phyloP scores from a whole-genome alignment of 2,797 vertebrate species.

The Champsocephalus gunnari region DNA sequence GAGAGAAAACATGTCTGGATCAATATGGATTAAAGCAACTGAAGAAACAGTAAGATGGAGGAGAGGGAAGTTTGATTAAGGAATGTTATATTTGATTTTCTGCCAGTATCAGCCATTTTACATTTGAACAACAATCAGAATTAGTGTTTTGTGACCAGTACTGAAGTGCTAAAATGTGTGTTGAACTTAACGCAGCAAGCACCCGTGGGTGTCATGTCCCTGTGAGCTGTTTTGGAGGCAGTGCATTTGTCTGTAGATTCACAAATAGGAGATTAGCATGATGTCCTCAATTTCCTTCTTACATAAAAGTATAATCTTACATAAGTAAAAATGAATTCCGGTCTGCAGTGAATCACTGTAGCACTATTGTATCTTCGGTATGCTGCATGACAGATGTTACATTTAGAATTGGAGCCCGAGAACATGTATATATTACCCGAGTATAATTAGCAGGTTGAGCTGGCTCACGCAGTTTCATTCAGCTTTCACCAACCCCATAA shows the following conservation, averaged over 20 bases:
- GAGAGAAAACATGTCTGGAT: slow-evolving; percentile 5
- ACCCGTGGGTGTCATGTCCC: not conserved
- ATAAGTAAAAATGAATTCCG: slow-evolving; percentile 19
- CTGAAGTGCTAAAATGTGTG: not conserved
- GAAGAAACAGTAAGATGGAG: slow-evolving; percentile 8
- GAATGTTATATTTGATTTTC: not conserved
- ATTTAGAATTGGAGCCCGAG: slow-evolving; percentile 64
- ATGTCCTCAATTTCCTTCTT: not conserved
- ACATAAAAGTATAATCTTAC: not conserved
- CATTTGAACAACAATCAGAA: not conserved
- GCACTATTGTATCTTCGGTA: slow-evolving; percentile 21
- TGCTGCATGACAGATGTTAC: slow-evolving; percentile 52
- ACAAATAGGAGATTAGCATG: not conserved
- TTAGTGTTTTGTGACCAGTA: not conserved
- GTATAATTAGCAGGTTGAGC: slow-evolving; percentile 76
- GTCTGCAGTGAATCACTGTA: slow-evolving; percentile 30
- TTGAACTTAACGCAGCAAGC: slow-evolving; percentile 2
- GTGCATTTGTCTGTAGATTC: not conserved
- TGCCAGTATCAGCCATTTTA: not conserved
- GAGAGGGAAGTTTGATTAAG: not conserved
- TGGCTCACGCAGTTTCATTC: slow-evolving; percentile 66
- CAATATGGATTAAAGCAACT: slow-evolving; percentile 18
- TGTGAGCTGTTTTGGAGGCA: not conserved
- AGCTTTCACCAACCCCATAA: slow-evolving; percentile 78
- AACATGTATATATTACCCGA: slow-evolving; percentile 70